Base-by-base conservation (phyloP, 1,140 invertebrate species). In the Scaptodrosophila lebanonensis region DNA sequence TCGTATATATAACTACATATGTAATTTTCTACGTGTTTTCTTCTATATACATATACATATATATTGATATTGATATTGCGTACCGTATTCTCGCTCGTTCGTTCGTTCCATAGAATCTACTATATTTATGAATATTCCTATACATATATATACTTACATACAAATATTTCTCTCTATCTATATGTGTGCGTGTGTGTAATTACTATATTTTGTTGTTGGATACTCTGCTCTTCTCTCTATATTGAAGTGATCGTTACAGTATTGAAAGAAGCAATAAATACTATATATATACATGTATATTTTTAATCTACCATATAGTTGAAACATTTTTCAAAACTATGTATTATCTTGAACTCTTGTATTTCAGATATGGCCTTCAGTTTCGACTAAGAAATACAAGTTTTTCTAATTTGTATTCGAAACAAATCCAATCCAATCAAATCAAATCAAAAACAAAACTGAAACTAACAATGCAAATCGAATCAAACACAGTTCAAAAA, bases 291-390 rank as follows among this genome's bases (percentile, higher is more conserved):
- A 53, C 15, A 16, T 5, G 12, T 42, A 49, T 4, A 25, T 25
- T 25, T 25, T 25, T 25, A 4, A 4, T 25, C 22, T 25, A 3
- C 3, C 3, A 25, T 4, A 25, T 25, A 25, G 3, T 25, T 25
- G 16, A 54, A 61, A 47, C 30, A 71, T 56, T 50, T 56, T 45
- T 53, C 38, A 35, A 39, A 53, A 44, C 69, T 67, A 57, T 77
- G 73, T 77, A 73, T 77, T 79, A 72, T 77, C 64, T 73, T 54
- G 69, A 82, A 71, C 64, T 83, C 70, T 85, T 85, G 67, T 83
- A 69, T 86, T 86, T 85, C 84, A 86, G 84, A 86, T 86, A 83
- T 86, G 84, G 84, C 84, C 79, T 86, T 86, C 84, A 85, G 79
- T 86, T 86, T 86, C 82, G 84, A 86, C 75, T 86, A 86, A 84